phyloP scores from a whole-genome alignment of 2,113 vertebrate species.

The Pteropus alecto region DNA sequence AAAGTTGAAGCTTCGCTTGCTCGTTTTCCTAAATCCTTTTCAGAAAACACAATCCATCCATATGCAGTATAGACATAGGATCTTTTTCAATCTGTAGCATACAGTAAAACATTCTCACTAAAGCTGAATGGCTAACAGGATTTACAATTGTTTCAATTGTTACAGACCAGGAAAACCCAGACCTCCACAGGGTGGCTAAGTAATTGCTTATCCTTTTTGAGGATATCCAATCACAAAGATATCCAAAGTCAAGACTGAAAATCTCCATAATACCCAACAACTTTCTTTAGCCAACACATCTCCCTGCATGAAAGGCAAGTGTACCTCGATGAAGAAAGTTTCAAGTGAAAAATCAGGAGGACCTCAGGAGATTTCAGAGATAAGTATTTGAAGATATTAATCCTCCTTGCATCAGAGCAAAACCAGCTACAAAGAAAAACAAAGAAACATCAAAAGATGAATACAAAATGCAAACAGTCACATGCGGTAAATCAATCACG shows the following conservation, averaged over 20 bases:
- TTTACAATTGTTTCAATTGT: neutral
- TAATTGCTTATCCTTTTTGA: neutral
- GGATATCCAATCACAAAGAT: neutral
- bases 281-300: neutral
- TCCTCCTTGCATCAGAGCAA: slow-evolving; percentile 1
- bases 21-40: neutral
- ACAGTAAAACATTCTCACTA: slow-evolving; percentile 19
- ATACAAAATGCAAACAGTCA: slow-evolving; percentile 35
- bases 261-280: neutral
- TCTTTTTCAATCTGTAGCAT: neutral
- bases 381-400: slow-evolving; percentile 44
- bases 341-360: neutral
- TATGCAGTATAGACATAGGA: neutral
- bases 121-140: neutral
- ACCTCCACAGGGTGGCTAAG: neutral
- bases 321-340: neutral
- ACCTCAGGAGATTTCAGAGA: slow-evolving; percentile 17
- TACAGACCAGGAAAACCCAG: neutral
- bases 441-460: slow-evolving; percentile 37
- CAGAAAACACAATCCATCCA: neutral
- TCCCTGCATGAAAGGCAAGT: neutral
- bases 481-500: slow-evolving; percentile 21
- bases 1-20: neutral
- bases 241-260: neutral
- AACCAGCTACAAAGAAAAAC: slow-evolving; percentile 36